Evolutionary conservation across 1,140 invertebrate species (phyloP).

Genomic region (Magallana ariakensis): DNA sequence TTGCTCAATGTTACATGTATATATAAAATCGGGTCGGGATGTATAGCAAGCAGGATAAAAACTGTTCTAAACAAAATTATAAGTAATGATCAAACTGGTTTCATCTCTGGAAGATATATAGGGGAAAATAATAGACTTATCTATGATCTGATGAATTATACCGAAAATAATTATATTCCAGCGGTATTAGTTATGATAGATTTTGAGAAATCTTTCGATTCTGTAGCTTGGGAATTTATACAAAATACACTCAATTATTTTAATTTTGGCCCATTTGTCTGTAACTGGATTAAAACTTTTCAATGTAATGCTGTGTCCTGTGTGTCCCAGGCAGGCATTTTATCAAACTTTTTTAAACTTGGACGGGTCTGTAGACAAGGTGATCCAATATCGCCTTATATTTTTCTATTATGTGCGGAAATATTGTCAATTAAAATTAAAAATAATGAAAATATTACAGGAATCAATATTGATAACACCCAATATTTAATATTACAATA

Average conservation of each 20-base stretch:
- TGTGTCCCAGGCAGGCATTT: conserved; percentile 40
- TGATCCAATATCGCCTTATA: conserved; percentile 48
- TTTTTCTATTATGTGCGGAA: conserved; percentile 51
- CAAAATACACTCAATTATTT: conserved; percentile 44
- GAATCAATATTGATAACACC: conserved; percentile 8
- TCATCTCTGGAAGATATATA: conserved; percentile 45
- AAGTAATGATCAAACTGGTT: conserved; percentile 33
- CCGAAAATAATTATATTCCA: conserved; percentile 39
- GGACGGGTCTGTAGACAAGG: conserved; percentile 48
- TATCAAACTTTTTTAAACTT: conserved; percentile 37
- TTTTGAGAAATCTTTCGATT: conserved; percentile 52
- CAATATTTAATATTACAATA: conserved; percentile 6
- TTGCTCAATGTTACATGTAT: conserved; percentile 42
- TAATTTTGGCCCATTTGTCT: conserved; percentile 41
- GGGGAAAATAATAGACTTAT: conserved; percentile 48
- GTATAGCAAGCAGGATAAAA: conserved; percentile 45
- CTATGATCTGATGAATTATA: conserved; percentile 39
- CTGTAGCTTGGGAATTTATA: conserved; percentile 47
- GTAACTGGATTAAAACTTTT: conserved; percentile 36
- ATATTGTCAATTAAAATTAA: conserved; percentile 43
- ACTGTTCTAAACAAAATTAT: conserved; percentile 43
- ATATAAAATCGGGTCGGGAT: conserved; percentile 42
- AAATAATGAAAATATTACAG: conserved; percentile 49
- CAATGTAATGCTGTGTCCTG: conserved; percentile 41
- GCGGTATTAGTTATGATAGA: conserved; percentile 46